These are phyloP conservation scores for Mus pahari DNA, from an alignment of 2,113 vertebrate genomes.

Conservation along the genomic window DNA sequence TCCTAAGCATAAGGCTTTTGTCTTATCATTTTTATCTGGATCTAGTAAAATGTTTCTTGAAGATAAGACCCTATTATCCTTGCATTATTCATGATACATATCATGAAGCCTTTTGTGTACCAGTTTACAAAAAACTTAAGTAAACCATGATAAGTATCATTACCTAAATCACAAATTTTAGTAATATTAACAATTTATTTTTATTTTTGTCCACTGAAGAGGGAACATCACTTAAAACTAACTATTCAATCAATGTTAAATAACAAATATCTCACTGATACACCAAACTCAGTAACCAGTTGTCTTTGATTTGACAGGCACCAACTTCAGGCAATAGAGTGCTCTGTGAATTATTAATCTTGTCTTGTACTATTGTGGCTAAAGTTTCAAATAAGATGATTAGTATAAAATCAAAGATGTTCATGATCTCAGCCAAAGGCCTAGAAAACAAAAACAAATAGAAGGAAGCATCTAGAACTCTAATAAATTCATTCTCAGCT, in stretches of 20 bases:
- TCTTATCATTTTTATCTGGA: background rate
- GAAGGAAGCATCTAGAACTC: background rate
- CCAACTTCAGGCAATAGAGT: background rate
- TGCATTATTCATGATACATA: background rate
- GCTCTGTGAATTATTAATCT: background rate
- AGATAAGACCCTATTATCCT: background rate
- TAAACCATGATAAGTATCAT: background rate
- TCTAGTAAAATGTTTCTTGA: background rate
- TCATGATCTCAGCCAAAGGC: background rate
- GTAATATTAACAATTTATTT: background rate
- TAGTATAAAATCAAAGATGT: background rate
- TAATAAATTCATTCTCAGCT: background rate
- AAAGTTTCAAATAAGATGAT: background rate
- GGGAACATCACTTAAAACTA: constrained; percentile 10
- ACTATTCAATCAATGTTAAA: constrained; percentile 14
- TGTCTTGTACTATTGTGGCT: background rate
- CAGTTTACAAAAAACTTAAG: background rate
- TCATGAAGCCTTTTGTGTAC: background rate
- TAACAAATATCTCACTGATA: background rate
- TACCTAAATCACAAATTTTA: background rate
- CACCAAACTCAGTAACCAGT: background rate
- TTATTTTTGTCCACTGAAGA: background rate
- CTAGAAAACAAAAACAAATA: background rate
- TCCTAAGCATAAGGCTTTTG: background rate
- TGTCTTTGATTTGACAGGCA: background rate